phyloP scores from a whole-genome alignment of 2,888 invertebrate species.

The Dyspetes luteomarginatus region DNA sequence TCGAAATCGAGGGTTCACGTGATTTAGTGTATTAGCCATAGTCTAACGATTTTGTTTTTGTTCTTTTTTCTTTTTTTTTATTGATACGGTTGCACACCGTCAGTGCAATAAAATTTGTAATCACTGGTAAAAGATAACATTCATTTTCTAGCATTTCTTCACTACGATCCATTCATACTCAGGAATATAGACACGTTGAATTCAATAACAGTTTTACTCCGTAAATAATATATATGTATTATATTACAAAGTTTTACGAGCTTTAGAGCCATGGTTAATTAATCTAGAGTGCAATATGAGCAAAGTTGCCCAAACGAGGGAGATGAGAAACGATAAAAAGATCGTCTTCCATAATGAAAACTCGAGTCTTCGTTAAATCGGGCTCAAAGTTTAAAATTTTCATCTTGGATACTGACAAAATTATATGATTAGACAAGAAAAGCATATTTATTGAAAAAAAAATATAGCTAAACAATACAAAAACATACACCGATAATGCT shows the following conservation, averaged over 20 bases:
- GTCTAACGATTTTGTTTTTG: neutral
- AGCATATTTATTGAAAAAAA: neutral
- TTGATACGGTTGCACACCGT: constrained; percentile 20
- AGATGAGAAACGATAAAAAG: constrained; percentile 14
- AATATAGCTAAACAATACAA: neutral
- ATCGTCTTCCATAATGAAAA: constrained; percentile 54
- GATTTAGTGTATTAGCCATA: neutral
- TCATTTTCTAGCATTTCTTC: neutral
- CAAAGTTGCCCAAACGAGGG: neutral
- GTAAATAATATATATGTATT: constrained; percentile 26
- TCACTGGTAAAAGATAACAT: neutral
- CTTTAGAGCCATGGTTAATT: constrained; percentile 26
- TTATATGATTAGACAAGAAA: neutral
- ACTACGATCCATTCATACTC: constrained; percentile 17
- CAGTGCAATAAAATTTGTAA: constrained; percentile 1
- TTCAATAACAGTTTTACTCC: constrained; percentile 12
- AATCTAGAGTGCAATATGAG: constrained; percentile 31
- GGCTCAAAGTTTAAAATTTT: constrained; percentile 16
- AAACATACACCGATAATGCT: constrained; percentile 15
- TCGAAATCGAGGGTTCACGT: neutral
- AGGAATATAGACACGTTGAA: constrained; percentile 19
- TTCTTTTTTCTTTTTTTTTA: neutral
- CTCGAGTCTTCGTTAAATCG: constrained; percentile 46
- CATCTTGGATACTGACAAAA: neutral
- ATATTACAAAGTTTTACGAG: constrained; percentile 25